Conservation (phyloP, 1,140 invertebrate genomes). For the Leptopilina boulardi region DNA sequence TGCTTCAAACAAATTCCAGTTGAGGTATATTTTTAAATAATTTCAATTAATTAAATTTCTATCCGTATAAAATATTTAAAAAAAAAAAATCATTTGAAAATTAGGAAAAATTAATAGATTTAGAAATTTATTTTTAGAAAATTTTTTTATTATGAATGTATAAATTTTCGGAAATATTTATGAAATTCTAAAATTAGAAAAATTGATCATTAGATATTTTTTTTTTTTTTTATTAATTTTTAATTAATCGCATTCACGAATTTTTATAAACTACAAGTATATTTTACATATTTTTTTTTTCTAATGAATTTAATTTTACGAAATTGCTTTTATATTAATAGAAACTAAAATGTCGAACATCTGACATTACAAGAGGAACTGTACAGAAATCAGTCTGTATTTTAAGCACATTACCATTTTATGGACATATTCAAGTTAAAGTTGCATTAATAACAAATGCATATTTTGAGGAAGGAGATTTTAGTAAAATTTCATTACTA, state of each 20-base stretch:
- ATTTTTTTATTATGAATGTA: no score
- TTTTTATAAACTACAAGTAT: no score
- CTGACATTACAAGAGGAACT: constrained; percentile 97
- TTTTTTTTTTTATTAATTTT: no score
- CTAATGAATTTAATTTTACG: not conserved
- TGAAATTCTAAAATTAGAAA: no score
- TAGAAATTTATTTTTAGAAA: no score
- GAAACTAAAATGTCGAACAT: constrained; percentile 94
- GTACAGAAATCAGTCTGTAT: constrained; percentile 97
- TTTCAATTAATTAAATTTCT: constrained; percentile 6
- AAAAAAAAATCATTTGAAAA: no score
- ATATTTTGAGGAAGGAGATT: constrained; percentile 97
- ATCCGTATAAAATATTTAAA: no score
- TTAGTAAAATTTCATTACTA: constrained; percentile 91
- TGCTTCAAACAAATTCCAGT: constrained; percentile 98
- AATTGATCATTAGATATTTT: no score
- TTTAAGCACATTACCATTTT: constrained; percentile 91
- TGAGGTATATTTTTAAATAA: constrained; percentile 79
- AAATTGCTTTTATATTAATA: constrained; percentile 67
- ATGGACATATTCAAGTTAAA: constrained; percentile 96
- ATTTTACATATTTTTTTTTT: not conserved
- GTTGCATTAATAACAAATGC: constrained; percentile 96
- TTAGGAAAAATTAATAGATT: no score
- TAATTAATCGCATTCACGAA: no score
- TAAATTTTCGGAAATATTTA: no score